Conservation (phyloP, 2,113 vertebrate species). For the Cairina moschata region DNA sequence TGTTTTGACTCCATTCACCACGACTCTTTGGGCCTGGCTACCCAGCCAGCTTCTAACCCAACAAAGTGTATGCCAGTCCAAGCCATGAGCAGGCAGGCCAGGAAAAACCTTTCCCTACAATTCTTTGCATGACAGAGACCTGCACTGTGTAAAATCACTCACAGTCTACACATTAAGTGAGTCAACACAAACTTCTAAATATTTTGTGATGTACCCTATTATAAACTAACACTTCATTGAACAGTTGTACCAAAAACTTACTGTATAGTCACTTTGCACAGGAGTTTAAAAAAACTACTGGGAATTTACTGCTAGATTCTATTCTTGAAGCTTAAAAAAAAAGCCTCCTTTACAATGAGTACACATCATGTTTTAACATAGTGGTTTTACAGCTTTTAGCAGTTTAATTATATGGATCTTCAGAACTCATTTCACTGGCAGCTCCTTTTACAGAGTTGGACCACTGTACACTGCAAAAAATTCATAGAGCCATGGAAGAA, state of each 20-base stretch:
- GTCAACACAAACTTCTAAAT: background rate
- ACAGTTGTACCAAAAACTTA: conserved; percentile 19
- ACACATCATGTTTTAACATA: background rate
- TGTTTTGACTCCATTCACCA: no score
- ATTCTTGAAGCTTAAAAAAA: background rate
- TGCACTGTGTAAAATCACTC: background rate
- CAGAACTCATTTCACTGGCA: background rate
- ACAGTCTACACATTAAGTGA: background rate
- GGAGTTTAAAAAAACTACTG: background rate
- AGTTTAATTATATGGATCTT: background rate
- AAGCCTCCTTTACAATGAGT: background rate
- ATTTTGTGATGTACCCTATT: background rate
- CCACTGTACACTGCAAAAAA: background rate
- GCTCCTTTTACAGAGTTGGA: background rate
- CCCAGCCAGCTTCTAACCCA: no score
- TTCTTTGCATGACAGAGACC: background rate
- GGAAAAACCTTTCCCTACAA: background rate
- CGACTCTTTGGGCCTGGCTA: no score
- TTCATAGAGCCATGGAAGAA: background rate
- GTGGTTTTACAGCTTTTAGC: background rate
- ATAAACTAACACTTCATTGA: background rate
- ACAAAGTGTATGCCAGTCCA: no score
- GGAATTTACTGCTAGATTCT: background rate
- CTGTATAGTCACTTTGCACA: background rate
- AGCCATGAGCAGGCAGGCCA: background rate